phyloP scores from a whole-genome alignment of 2,797 vertebrate species.

The Cynopterus sphinx region DNA sequence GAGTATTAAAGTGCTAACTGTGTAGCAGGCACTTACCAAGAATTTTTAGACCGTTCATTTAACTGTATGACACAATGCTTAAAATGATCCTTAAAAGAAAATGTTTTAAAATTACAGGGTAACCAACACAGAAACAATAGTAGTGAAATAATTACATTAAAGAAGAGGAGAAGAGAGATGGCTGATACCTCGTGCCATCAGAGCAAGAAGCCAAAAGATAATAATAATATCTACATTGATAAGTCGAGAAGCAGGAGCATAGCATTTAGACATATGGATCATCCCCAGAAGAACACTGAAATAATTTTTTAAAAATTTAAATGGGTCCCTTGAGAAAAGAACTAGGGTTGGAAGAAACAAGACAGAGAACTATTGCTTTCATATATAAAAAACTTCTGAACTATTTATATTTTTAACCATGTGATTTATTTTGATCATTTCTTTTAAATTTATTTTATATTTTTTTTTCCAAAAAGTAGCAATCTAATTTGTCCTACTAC shows the following conservation, averaged over 20 bases:
- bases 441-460: background rate
- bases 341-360: background rate
- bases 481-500: background rate
- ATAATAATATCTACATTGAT: background rate
- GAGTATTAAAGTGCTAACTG: background rate
- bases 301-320: background rate
- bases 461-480: background rate
- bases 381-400: background rate
- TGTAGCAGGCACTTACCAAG: background rate
- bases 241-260: constrained; percentile 34
- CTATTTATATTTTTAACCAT: background rate
- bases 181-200: background rate
- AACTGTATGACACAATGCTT: background rate
- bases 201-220: constrained; percentile 41
- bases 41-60: constrained; percentile 33
- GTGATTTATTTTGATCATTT: constrained; percentile 15
- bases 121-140: background rate
- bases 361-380: background rate
- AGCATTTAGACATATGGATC: background rate
- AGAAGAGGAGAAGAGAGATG: background rate
- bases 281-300: constrained; percentile 46
- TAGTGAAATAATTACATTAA: background rate
- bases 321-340: background rate
- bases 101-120: background rate
- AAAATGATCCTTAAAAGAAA: background rate